phyloP scores from a whole-genome alignment of 2,797 vertebrate genomes.

The Peromyscus aztecus region DNA sequence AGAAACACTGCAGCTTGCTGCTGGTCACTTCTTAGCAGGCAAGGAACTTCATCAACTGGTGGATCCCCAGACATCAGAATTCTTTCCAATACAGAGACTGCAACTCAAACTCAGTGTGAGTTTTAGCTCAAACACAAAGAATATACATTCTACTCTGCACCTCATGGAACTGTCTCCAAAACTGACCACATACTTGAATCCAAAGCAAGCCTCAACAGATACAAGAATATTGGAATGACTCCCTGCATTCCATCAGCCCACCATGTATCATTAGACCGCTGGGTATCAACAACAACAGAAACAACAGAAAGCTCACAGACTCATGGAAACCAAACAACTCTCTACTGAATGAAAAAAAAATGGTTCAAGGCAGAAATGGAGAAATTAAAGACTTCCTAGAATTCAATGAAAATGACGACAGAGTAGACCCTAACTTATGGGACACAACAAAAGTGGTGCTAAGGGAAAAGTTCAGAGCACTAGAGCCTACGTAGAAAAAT shows the following conservation, averaged over 20 bases:
- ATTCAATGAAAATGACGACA: neutral
- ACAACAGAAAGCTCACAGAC: neutral
- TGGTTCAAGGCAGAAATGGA: neutral
- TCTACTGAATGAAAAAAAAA: neutral
- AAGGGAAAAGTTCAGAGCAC: neutral
- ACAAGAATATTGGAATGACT: neutral
- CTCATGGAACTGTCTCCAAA: neutral
- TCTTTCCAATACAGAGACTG: neutral
- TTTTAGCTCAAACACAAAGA: neutral
- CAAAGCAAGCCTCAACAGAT: neutral
- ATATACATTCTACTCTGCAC: neutral
- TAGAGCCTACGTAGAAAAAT: neutral
- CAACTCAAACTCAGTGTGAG: neutral
- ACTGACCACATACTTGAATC: neutral
- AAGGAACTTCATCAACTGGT: neutral
- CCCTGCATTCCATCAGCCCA: neutral
- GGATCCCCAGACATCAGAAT: neutral
- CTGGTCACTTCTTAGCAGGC: conserved; percentile 5
- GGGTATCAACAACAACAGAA: neutral
- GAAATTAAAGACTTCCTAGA: neutral
- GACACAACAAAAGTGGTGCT: neutral
- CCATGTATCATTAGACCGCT: neutral
- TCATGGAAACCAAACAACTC: neutral
- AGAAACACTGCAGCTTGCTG: neutral
- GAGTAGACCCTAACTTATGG: neutral